Conservation (phyloP, 2,888 invertebrate species). For the Plebejus melissa region DNA sequence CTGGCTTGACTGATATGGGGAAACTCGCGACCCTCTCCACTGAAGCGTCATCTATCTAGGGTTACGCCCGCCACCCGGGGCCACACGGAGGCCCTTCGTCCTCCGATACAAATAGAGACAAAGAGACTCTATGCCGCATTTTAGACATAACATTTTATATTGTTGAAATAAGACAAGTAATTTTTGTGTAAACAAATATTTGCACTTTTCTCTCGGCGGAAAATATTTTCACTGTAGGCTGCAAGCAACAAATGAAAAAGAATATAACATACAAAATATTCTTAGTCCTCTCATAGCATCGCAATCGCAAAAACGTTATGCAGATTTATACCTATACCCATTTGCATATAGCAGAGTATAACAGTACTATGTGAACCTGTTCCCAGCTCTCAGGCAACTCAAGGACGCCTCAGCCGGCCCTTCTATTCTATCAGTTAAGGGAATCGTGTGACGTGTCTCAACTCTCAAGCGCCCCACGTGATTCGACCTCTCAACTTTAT, state of each 20-base stretch:
- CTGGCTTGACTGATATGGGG: background rate
- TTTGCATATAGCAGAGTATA: background rate
- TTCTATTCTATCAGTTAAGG: conserved; percentile 25
- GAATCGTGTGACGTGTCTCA: background rate
- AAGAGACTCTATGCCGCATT: background rate
- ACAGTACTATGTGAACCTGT: background rate
- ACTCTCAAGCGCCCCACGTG: background rate
- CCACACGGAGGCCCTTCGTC: background rate
- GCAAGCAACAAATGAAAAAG: no score
- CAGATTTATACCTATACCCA: background rate
- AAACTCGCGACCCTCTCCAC: background rate
- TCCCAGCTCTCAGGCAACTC: conserved; percentile 6
- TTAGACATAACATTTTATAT: background rate
- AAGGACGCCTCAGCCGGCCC: conserved; percentile 16
- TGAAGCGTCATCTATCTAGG: conserved; percentile 1
- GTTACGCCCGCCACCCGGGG: background rate
- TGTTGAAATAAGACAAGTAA: conserved; percentile 23
- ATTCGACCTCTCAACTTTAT: conserved; percentile 9
- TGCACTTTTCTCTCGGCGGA: background rate
- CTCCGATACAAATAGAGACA: conserved; percentile 7
- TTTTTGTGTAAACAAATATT: background rate
- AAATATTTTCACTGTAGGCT: no score
- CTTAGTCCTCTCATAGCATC: no score
- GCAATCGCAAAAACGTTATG: no score
- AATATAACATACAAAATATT: background rate